Evolutionary conservation across 2,797 vertebrate species (phyloP), one percentile per base, ranked within the genome.

Genomic region (Sebastes trivittatus): DNA sequence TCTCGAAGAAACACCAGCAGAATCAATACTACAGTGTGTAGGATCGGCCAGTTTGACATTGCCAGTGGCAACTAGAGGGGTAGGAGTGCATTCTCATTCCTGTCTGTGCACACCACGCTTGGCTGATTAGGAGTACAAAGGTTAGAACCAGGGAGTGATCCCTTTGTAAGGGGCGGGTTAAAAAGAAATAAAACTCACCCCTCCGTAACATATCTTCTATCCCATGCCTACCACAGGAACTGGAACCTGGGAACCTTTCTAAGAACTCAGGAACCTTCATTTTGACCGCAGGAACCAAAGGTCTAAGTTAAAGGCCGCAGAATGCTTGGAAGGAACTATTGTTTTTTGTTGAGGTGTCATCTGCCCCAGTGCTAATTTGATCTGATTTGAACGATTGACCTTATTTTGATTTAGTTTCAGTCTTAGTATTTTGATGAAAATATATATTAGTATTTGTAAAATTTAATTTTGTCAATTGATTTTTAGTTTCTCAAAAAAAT

Each of bases 1-100:
- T 80, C 42, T 30, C 1, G 1, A 27, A 81, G 59, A 80, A 32
- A 64, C 42, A 30, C 27, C n/a, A 11, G 54, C 3, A 64, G 72
- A 81, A 91, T 89, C 75, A 65, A 88, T 84, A 80, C n/a, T 11
- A 13, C 56, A 59, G 11, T 65, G 66, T 83, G 69, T 29, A 70
- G 18, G 29, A 74, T 60, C 60, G 42, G 42, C 42, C 36, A 46
- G 32, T 62, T 69, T 83, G 68, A 52, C 76, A 67, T 76, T 68
- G 46, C 67, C 42, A 76, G 20, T 22, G 52, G 65, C 60, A 72
- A 38, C 25, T 22, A 1, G n/a, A 77, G 22, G 9, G 22, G 60
- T 5, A 62, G 65, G 16, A 49, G 68, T 16, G 27, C 9, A 46
- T 75, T 80, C 62, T 38, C n/a, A 38, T 11, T 77, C 30, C 67